These are phyloP conservation scores for Otolemur crassicaudatus DNA, from an alignment of 2,797 vertebrate species.

Conservation along the genomic window DNA sequence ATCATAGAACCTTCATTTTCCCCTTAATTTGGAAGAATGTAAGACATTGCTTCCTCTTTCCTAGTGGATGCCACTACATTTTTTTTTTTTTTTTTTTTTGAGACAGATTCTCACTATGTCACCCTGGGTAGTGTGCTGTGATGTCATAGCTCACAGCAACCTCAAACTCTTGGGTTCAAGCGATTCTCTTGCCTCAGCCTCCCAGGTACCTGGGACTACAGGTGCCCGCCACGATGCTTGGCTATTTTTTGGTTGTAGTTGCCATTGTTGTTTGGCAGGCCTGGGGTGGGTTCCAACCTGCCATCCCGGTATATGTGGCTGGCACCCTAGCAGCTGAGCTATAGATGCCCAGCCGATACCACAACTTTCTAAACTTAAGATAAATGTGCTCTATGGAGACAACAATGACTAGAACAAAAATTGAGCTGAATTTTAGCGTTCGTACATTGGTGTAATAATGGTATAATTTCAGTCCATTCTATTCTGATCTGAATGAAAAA, in stretches of 20 bases:
- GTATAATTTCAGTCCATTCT: neutral
- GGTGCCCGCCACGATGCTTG: too few relatives aligned
- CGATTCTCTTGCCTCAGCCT: too few relatives aligned
- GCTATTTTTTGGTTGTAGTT: too few relatives aligned
- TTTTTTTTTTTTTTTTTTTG: neutral
- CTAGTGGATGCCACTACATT: neutral
- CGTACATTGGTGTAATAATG: neutral
- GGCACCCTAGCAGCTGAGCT: too few relatives aligned
- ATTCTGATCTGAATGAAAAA: neutral
- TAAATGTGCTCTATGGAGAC: neutral
- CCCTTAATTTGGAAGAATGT: neutral
- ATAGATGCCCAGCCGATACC: neutral
- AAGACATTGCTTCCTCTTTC: neutral
- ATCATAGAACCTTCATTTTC: neutral
- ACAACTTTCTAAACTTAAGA: neutral
- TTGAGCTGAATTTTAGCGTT: neutral
- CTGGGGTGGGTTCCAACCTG: too few relatives aligned
- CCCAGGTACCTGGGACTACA: too few relatives aligned
- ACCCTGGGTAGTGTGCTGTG: too few relatives aligned
- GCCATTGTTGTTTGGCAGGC: too few relatives aligned
- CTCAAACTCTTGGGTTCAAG: too few relatives aligned
- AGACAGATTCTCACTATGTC: too few relatives aligned
- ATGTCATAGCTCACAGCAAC: too few relatives aligned
- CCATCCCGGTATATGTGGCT: too few relatives aligned
- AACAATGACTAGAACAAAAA: neutral